Evolutionary conservation across 2,797 vertebrate genomes (phyloP), one percentile per base, ranked within the genome.

Genomic region (Siniperca scherzeri): DNA sequence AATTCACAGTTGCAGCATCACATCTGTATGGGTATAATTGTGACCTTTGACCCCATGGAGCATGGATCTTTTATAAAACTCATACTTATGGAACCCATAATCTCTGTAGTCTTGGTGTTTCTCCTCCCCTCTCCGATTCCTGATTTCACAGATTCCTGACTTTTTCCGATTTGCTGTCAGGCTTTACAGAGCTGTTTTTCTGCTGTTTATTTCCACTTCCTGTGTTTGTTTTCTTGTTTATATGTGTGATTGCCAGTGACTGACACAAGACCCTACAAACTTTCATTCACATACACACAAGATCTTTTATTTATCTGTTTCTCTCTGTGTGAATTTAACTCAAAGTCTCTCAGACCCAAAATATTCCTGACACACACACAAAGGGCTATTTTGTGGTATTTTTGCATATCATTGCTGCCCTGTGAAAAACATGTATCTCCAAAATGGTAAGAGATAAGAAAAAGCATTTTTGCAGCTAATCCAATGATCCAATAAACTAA

Each of bases 1-100:
- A 74, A 55, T 84, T 73, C 85, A 72, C 66, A 77, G 72, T 74
- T 21, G 38, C 33, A 44, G 68, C 12, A 38, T 78, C 81, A 86
- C 76, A 88, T 83, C 88, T 82, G 82, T 52, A 53, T 16, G 3
- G 25, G 8, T 73, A 80, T 82, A 17, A 71, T 30, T 76, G 4
- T 74, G 70, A 88, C 82, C 78, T 87, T 79, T 87, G 83, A 88
- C 70, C 76, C n/a, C 50, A 22, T 2, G 9, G 30, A 70, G 46
- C 27, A 62, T 27, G 30, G 52, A 55, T 65, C 12, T 21, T 65
- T 60, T 61, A 21, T 62, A n/a, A 81, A 80, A 27, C 0, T 25
- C 30, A 7, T 25, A 42, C 33, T 79, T 61, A 22, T 57, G 38
- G 56, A 70, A 67, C 62, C 53, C 62, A 82, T 86, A 27, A 30